Evolutionary conservation across 37 sponge, comb jelly and placozoan genomes (phyloP), one percentile per base, ranked within the genome.

Genomic region (Oopsacas minuta): DNA sequence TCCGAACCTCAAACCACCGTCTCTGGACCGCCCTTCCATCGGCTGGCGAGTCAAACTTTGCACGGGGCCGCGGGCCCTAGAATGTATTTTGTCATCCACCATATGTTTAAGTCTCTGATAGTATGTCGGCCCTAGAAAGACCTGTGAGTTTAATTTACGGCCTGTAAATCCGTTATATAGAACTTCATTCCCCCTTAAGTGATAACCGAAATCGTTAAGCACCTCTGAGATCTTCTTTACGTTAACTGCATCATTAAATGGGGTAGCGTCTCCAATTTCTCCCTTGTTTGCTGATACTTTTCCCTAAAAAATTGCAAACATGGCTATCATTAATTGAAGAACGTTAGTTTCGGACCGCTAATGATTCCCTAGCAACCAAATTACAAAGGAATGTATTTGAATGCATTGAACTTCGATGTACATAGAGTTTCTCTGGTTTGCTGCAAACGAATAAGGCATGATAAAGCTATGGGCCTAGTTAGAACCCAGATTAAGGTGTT

Each of bases 61-160:
- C 28, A 95, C 93, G 0, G 99, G 99, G 0, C 99, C 99, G 22
- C 99, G 82, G 12, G 99, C 99, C 81, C 99, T 81, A 30, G 99
- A 94, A 84, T 98, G 99, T 39, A 98, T 98, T 90, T 98, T 98
- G 83, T 98, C 99, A 36, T 95, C 99, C 86, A 98, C 99, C 96
- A 98, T 95, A 83, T 98, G 99, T 86, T 98, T 98, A 53, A 98
- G 91, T 23, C 99, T 81, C 90, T 98, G 99, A 86, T 98, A 98
- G 88, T 98, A 98, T 52, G 96, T 98, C n/a, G 99, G 99, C 0
- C 99, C 99, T 35, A 98, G 52, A 87, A 98, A 98, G 23, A 85
- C 87, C 85, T 98, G 99, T 1, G 99, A 91, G 90, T 98, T 98
- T 52, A 98, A 83, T 52, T 98, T 98, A n/a, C 99, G 89, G 32